A percentile compares a stretch with the other conserved stretches of the same genome.
phyloP scores from a whole-genome alignment of 2,797 vertebrate genomes.

The Macroramphosus scolopax region DNA sequence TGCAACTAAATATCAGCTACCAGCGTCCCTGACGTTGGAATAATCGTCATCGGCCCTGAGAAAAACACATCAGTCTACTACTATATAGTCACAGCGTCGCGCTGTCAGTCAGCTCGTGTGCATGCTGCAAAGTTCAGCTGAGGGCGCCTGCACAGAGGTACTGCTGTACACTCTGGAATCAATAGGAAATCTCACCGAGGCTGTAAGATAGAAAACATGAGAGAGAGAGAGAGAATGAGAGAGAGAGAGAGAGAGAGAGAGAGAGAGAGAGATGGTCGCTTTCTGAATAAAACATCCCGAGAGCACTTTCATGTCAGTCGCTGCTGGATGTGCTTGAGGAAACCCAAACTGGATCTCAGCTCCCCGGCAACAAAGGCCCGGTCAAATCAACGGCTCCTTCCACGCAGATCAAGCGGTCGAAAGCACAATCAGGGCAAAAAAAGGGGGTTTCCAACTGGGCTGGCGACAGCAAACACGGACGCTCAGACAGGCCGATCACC shows the following conservation, averaged over 20 bases:
- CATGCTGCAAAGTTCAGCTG: slow-evolving; percentile 26
- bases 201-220: slow-evolving; percentile 6
- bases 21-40: too few relatives aligned
- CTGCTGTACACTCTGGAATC: slow-evolving; percentile 33
- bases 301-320: slow-evolving; percentile 61
- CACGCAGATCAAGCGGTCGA: slow-evolving; percentile 41
- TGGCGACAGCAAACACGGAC: slow-evolving; percentile 30
- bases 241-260: slow-evolving; percentile 1
- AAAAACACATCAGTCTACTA: too few relatives aligned
- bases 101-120: too few relatives aligned
- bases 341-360: slow-evolving; percentile 55
- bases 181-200: slow-evolving; percentile 33
- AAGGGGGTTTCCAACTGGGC: slow-evolving; percentile 54
- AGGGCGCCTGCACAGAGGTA: slow-evolving; percentile 17
- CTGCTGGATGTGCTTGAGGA: slow-evolving; percentile 41
- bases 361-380: slow-evolving; percentile 46
- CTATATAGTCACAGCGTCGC: too few relatives aligned
- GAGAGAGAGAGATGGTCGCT: slow-evolving; percentile 4
- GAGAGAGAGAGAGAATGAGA: too few relatives aligned
- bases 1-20: too few relatives aligned
- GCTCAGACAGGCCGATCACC: slow-evolving; percentile 34
- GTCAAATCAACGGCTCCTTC: slow-evolving; percentile 55
- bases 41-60: too few relatives aligned
- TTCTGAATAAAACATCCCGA: slow-evolving; percentile 65
- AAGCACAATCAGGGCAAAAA: slow-evolving; percentile 47